Evolutionary conservation across 1,140 invertebrate species (phyloP).

Genomic region (Papilio polyxenes): DNA sequence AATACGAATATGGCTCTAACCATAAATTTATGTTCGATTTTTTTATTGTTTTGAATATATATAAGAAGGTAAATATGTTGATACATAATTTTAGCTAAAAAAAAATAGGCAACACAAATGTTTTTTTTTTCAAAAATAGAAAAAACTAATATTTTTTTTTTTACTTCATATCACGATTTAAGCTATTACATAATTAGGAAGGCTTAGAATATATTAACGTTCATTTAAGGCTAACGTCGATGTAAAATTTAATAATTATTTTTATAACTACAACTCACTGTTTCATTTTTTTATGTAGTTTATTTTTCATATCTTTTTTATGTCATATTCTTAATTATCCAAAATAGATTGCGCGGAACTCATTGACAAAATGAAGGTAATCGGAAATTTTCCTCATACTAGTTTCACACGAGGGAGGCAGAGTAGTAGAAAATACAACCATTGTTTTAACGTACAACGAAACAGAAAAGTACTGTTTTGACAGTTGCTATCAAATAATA

Average conservation of each 20-base stretch:
- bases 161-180: neutral
- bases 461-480: too few relatives aligned
- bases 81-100: too few relatives aligned
- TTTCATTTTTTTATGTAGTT: neutral
- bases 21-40: too few relatives aligned
- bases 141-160: neutral
- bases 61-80: too few relatives aligned
- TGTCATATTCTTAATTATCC: neutral
- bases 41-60: too few relatives aligned
- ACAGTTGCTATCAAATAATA: too few relatives aligned
- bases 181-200: neutral
- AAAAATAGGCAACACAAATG: neutral
- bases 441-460: too few relatives aligned
- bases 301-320: neutral
- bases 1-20: too few relatives aligned
- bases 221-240: neutral
- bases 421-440: too few relatives aligned
- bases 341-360: neutral
- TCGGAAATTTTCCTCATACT: neutral
- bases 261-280: neutral
- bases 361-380: neutral
- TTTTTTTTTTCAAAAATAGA: too few relatives aligned
- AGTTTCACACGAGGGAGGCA: too few relatives aligned
- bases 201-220: neutral
- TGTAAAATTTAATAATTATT: neutral